Base-by-base conservation (phyloP, 2,888 invertebrate genomes). In the Scaptomyza caliginosa region DNA sequence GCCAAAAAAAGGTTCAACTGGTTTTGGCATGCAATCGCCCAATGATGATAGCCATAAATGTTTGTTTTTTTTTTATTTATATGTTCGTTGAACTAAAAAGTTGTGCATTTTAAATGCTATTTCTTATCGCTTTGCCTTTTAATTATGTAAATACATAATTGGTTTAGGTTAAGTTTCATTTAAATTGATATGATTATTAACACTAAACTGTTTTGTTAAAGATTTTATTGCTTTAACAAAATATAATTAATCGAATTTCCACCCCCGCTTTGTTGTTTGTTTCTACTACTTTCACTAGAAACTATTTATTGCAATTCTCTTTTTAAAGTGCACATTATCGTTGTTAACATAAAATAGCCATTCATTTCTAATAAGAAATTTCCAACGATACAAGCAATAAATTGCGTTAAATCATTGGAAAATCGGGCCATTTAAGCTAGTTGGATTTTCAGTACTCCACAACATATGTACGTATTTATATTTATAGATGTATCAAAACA, bases 401-500 rank as follows among this genome's bases (percentile, higher is more conserved):
- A 67, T 54, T 55, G 62, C 51, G 62, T 67, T 71, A 62, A 71
- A 72, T 71, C 54, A 62, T 34, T 58, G 54, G 67, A 48, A 67
- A 66, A 57, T 57, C 43, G 39, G 32, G 24, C 10, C 71, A 50
- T 54, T 70, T 32, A 45, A 42, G 45, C 38, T 26, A 13, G 28
- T 24, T 30, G 46, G 30, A 16, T n/a, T 28, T 43, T 43, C 17
- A 8, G 11, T 13, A 30, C 21, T 21, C 3, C 10, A 36, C 8
- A 36, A 36, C 17, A 17, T 17, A 2, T 36, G 24, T 28, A 16
- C 26, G 19, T 19, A 10, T 21, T 39, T 46, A 39, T 58, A 58
- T 63, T 63, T 72, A 55, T 63, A 52, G 67, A 39, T 43, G 49
- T 39, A 72, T 58, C 68, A 63, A 72, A 59, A 72, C 68, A 73